Evolutionary conservation across 2,888 invertebrate species (phyloP), one percentile per base, ranked within the genome.

Genomic region (Linnaemya vulpina): DNA sequence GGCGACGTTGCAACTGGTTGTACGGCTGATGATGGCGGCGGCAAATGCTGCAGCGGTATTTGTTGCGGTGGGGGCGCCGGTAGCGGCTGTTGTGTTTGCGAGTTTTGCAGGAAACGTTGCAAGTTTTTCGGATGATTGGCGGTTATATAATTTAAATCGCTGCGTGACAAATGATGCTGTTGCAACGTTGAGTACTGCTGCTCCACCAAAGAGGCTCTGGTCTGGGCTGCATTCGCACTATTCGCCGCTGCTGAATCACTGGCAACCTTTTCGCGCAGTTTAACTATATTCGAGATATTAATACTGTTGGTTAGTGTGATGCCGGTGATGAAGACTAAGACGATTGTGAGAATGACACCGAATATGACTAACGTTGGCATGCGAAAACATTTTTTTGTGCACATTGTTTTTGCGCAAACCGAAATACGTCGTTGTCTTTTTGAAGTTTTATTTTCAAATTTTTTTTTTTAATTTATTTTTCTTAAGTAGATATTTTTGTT

Each of bases 271-370:
- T 92, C 92, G 67, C 92, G 91, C 76, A 92, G 87, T 86, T 91
- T 91, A 3, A 92, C 90, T 81, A 92, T 92, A 60, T 92, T 92
- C 55, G 92, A 91, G 83, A 92, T 91, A 88, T 92, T 91, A 83
- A 92, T 90, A 87, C 92, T 91, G 86, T 91, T 92, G 46, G 93
- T 92, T 49, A 94, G 89, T 46, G 94, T 94, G 62, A 94, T 92
- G 87, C 94, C 93, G 79, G 93, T 93, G 88, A 93, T 93, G 71
- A 93, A 93, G 90, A 94, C 93, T 85, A 94, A 92, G 17, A 94
- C 91, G 70, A 94, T 92, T 75, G 93, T 92, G 70, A 93, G 91
- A 87, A 93, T 89, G 82, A 93, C 90, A 86, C 93, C 92, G 86
- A 93, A 91, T 86, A 93, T 90, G 87, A 91, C 89, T 88, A 92